phyloP scores from a whole-genome alignment of 30 jellyfish, hydroid and myxozoan species.

The Rhopilema esculentum region DNA sequence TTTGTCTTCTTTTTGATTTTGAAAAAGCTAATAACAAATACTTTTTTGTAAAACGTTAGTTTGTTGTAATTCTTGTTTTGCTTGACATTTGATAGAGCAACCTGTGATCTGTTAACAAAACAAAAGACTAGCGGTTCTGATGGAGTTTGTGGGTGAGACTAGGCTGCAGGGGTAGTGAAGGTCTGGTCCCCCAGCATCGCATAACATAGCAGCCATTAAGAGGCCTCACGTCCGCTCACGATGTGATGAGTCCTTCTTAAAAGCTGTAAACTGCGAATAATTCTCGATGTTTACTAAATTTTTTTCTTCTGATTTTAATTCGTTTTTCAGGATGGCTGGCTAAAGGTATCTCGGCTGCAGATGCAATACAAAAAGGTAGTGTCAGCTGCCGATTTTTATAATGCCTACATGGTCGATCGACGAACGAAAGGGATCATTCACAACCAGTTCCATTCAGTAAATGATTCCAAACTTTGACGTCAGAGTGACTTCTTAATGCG shows the following conservation, averaged over 20 bases:
- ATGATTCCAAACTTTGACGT: not conserved
- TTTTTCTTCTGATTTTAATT: not conserved
- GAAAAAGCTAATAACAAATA: not conserved
- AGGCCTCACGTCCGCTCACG: too few relatives aligned
- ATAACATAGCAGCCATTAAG: too few relatives aligned
- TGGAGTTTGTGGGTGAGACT: too few relatives aligned
- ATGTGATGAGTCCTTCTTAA: too few relatives aligned
- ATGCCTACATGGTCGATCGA: constrained; percentile 79
- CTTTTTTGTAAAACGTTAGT: not conserved
- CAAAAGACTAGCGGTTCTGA: too few relatives aligned
- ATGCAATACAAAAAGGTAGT: constrained; percentile 63
- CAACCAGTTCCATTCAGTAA: constrained; percentile 6
- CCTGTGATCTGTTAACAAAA: too few relatives aligned
- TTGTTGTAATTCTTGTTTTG: not conserved
- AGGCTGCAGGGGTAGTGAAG: too few relatives aligned
- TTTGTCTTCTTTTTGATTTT: not conserved
- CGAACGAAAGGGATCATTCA: not conserved
- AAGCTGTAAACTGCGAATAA: too few relatives aligned
- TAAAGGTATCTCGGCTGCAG: constrained; percentile 40
- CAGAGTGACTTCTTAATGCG: too few relatives aligned
- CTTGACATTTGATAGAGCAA: too few relatives aligned
- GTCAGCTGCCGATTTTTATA: constrained; percentile 72
- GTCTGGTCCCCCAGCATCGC: too few relatives aligned
- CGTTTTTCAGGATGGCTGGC: constrained; percentile 80
- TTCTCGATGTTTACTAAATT: not conserved